phyloP scores from a whole-genome alignment of 2,888 invertebrate genomes.

The Calephelis perditalis region DNA sequence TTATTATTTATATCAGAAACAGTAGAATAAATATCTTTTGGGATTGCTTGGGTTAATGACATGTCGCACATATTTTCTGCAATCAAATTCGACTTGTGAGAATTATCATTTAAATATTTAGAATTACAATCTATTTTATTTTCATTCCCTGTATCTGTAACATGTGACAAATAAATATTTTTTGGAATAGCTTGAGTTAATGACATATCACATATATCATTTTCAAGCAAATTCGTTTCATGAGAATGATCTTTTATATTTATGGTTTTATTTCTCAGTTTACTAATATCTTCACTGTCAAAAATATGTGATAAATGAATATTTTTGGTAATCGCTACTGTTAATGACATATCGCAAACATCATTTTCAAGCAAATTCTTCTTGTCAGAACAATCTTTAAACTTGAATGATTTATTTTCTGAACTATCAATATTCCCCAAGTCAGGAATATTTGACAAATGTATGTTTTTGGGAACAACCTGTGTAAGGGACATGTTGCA shows the following conservation, averaged over 20 bases:
- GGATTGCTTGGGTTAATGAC: too few species aligned
- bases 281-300: conserved; percentile 26
- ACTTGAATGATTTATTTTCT: too few species aligned
- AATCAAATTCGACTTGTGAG: too few species aligned
- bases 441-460: conserved; percentile 19
- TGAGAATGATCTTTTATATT: too few species aligned
- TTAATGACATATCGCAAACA: conserved; percentile 34
- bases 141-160: conserved; percentile 26
- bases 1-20: conserved; percentile 7
- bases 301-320: conserved; percentile 21
- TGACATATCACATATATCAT: too few species aligned
- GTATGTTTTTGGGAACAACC: conserved; percentile 33
- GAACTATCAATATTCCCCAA: conserved; percentile 4
- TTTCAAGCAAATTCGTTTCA: too few species aligned
- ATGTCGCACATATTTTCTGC: too few species aligned
- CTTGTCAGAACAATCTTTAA: too few species aligned
- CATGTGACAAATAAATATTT: conserved; percentile 13
- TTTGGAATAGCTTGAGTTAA: too few species aligned
- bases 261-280: background rate
- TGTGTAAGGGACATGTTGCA: conserved; percentile 39
- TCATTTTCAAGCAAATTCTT: too few species aligned
- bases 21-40: background rate
- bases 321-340: conserved; percentile 34
- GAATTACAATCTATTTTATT: too few species aligned
- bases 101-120: too few species aligned